Base-by-base conservation (phyloP, 1,140 invertebrate genomes). In the Pachyrhynchus sulphureomaculatus region DNA sequence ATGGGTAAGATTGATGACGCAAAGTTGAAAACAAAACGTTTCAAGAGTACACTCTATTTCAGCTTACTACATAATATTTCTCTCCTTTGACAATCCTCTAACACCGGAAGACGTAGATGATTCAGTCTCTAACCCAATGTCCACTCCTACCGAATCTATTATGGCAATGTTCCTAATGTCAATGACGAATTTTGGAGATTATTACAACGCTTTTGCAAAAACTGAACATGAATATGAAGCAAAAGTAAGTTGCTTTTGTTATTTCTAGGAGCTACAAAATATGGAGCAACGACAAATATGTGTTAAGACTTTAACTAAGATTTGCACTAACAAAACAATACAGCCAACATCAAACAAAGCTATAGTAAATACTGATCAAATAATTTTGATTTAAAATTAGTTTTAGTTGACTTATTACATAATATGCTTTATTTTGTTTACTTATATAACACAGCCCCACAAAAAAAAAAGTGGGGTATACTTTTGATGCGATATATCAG, bases 151-250 rank as follows among this genome's bases (percentile, higher is more conserved):
- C 75, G 95, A 98, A 76, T 93, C 94, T 9, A 85, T 98, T 8
- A 92, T 99, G 85, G 92, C 91, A 1, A 96, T 98, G 93, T 98
- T 98, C 72, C 83, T 98, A 20, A 97, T 98, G 92, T 98, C 95
- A 0, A 82, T 99, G 66, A 94, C 95, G 1, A 96, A 96, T 65
- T 98, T 98, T 74, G 94, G 92, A 0, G 92, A 95, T 73, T 95
- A 96, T 70, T 99, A 94, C 74, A 84, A 86, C 1, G 88, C 92
- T 0, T 93, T 98, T 75, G 88, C 90, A 57, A 84, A 86, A 65
- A 97, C 94, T 0, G 86, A 90, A 61, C 92, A 97, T 74, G 88
- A 92, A 74, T 85, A 87, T 42, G 87, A 94, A 69, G 93, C 91
- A 6, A 97, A 96, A 83, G 91, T 92, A 79, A 41, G 17, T 10